phyloP scores from a whole-genome alignment of 2,797 vertebrate species.

The Hipposideros larvatus region DNA sequence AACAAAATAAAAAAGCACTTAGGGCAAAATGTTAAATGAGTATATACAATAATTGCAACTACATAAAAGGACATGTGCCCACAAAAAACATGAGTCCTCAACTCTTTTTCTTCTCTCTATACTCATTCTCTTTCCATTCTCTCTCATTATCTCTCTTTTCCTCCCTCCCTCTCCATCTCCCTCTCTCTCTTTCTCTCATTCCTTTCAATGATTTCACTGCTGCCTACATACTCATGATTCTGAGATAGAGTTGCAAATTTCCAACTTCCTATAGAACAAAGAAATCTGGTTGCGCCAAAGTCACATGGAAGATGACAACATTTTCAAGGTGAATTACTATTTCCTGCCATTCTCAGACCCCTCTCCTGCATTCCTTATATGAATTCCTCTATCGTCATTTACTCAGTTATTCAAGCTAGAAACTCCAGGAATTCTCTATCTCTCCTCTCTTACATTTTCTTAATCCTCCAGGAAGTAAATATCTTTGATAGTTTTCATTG shows the following conservation, averaged over 20 bases:
- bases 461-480: neutral
- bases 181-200: neutral
- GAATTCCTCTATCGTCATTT: neutral
- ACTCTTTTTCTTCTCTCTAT: neutral
- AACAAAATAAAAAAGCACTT: neutral
- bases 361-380: neutral
- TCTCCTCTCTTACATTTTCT: neutral
- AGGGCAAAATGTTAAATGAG: neutral
- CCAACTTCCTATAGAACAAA: neutral
- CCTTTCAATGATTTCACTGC: neutral
- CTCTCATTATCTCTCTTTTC: neutral
- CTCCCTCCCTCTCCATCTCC: neutral
- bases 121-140: neutral
- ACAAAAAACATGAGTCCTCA: neutral
- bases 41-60: neutral
- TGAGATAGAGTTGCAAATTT: neutral
- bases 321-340: constrained; percentile 1
- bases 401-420: neutral
- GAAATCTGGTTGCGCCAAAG: neutral
- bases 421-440: neutral
- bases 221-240: neutral
- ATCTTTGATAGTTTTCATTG: neutral
- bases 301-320: neutral
- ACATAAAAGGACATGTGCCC: neutral
- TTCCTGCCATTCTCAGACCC: neutral